Conservation (phyloP, 2,888 invertebrate species). For the Heliconius erato region DNA sequence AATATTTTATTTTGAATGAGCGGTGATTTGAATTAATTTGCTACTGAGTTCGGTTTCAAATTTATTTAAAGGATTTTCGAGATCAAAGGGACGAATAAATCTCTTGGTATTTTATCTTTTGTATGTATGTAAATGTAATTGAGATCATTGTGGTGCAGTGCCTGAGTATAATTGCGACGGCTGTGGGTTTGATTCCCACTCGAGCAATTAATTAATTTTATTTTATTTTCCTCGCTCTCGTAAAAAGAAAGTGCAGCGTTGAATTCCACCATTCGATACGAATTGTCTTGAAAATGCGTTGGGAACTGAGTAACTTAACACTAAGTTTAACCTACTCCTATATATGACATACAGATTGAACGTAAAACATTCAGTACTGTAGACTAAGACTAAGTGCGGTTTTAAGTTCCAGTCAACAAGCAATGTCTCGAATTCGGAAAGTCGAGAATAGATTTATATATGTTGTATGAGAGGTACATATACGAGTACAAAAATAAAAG, state of each 20-base stretch:
- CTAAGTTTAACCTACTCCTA: background rate
- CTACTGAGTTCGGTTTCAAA: conserved; percentile 18
- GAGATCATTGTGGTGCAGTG: background rate
- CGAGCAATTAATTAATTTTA: background rate
- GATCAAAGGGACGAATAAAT: conserved; percentile 26
- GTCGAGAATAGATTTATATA: background rate
- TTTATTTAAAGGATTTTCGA: conserved; percentile 24
- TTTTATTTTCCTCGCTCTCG: background rate
- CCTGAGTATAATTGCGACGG: background rate
- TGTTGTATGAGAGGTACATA: background rate
- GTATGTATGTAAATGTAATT: background rate
- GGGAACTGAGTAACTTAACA: background rate
- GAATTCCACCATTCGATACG: background rate
- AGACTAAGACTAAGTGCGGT: background rate
- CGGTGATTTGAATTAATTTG: conserved; percentile 28
- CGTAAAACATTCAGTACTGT: background rate
- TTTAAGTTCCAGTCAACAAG: background rate
- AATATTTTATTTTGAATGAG: conserved; percentile 12
- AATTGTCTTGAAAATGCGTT: too few relatives aligned
- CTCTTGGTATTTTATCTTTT: background rate
- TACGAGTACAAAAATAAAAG: background rate
- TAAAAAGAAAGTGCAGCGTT: background rate
- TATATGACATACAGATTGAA: background rate
- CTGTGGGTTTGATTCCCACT: background rate
- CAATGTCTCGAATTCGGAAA: background rate